Evolutionary conservation across 1,140 invertebrate genomes (phyloP).

Genomic region (Pectinophora gossypiella): DNA sequence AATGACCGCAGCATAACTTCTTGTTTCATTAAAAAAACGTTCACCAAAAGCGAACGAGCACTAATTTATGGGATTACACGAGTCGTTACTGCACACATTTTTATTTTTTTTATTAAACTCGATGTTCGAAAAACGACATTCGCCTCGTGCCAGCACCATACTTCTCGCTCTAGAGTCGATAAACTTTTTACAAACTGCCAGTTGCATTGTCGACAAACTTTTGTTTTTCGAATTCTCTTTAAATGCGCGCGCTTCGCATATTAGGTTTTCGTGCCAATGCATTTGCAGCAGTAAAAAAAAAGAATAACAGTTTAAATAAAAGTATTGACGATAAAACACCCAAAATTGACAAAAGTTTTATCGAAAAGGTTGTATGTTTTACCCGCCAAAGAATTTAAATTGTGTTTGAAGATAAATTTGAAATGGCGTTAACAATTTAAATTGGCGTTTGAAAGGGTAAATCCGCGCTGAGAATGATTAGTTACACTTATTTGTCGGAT

Average conservation of each 20-base stretch:
- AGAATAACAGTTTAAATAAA: too few species aligned
- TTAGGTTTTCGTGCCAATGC: too few species aligned
- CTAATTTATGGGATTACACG: background rate
- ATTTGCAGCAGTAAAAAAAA: too few species aligned
- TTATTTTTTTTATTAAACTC: background rate
- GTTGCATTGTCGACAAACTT: background rate
- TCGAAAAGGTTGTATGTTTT: background rate
- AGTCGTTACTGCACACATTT: background rate
- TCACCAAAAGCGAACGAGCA: background rate
- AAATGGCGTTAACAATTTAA: constrained; percentile 40
- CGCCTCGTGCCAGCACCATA: background rate
- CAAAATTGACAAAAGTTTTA: too few species aligned
- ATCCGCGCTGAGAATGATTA: constrained; percentile 3
- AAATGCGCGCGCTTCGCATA: too few species aligned
- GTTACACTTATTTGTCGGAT: background rate
- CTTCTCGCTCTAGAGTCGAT: background rate
- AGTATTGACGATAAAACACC: too few species aligned
- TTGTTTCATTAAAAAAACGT: background rate
- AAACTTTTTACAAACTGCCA: background rate
- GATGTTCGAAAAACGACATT: background rate
- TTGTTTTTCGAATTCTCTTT: too few species aligned
- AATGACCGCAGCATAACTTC: too few species aligned
- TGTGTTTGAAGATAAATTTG: constrained; percentile 13
- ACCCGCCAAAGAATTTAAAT: background rate
- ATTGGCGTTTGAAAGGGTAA: constrained; percentile 43